Evolutionary conservation across 2,113 vertebrate genomes (phyloP).

Genomic region (Illadopsis cleaveri): DNA sequence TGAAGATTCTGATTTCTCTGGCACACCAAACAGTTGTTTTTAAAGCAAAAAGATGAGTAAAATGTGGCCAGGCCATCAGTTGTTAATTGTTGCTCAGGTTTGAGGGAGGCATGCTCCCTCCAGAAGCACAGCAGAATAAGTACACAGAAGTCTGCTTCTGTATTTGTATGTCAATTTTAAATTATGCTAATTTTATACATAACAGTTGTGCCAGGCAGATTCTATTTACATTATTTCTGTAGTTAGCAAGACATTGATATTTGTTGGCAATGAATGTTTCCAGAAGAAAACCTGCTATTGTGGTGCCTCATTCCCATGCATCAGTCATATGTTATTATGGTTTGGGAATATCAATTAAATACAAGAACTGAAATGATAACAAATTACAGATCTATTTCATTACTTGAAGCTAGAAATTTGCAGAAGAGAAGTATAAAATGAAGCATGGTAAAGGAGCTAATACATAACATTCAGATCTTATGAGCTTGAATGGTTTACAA

Average conservation of each 20-base stretch:
- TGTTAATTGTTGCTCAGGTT: slow-evolving; percentile 11
- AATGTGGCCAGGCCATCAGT: neutral
- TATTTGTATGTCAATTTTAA: slow-evolving; percentile 66
- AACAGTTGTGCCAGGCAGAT: slow-evolving; percentile 65
- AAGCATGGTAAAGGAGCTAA: neutral
- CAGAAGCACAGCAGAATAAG: neutral
- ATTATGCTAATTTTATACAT: slow-evolving; percentile 68
- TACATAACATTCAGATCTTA: neutral
- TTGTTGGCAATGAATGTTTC: slow-evolving; percentile 4
- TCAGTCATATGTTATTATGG: neutral
- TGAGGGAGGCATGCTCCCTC: neutral
- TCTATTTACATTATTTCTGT: slow-evolving; percentile 65
- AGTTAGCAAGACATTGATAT: slow-evolving; percentile 61
- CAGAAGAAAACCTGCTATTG: slow-evolving; percentile 44
- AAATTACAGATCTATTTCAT: neutral
- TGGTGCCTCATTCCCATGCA: neutral
- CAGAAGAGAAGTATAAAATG: neutral
- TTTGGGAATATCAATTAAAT: neutral
- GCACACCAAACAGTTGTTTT: neutral
- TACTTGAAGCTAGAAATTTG: neutral
- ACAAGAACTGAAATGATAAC: neutral
- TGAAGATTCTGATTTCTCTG: slow-evolving; percentile 36
- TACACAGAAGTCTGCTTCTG: slow-evolving; percentile 18
- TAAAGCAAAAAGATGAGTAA: neutral
- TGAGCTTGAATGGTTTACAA: neutral